phyloP scores from a whole-genome alignment of 1,140 invertebrate genomes.

The Drosophila pseudoananassae region DNA sequence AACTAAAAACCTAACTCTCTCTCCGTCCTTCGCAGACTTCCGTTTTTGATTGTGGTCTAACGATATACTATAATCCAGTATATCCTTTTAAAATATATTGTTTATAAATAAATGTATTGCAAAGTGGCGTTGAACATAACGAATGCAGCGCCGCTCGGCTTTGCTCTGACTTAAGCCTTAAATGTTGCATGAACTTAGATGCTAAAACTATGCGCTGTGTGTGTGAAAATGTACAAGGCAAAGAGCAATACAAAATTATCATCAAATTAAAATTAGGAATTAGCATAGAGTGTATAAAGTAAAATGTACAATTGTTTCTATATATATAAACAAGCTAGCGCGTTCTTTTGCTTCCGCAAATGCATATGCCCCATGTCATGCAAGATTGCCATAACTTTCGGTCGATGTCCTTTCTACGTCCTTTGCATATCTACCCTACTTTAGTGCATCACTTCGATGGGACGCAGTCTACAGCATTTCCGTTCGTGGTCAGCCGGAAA shows the following conservation, averaged over 20 bases:
- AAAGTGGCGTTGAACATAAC: constrained; percentile 64
- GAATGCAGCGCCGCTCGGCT: constrained; percentile 64
- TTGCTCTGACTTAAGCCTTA: constrained; percentile 77
- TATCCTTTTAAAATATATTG: constrained; percentile 37
- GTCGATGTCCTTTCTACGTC: constrained; percentile 23
- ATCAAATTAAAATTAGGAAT: constrained; percentile 72
- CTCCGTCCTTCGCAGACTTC: constrained; percentile 43
- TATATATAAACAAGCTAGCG: constrained; percentile 76
- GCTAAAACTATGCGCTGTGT: constrained; percentile 51
- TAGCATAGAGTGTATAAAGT: constrained; percentile 62
- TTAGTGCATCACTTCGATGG: constrained; percentile 41
- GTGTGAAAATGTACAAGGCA: constrained; percentile 78
- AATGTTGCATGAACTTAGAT: constrained; percentile 67
- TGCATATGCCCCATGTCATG: constrained; percentile 54
- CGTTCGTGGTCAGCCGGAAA: constrained; percentile 56
- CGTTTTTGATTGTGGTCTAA: constrained; percentile 68
- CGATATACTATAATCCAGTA: constrained; percentile 34
- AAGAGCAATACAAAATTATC: constrained; percentile 74
- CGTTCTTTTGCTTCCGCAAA: constrained; percentile 46
- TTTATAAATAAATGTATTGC: constrained; percentile 78
- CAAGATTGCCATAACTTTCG: constrained; percentile 75
- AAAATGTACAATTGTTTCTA: constrained; percentile 81
- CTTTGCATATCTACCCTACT: constrained; percentile 59
- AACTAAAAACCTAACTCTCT: constrained; percentile 66
- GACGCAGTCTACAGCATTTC: constrained; percentile 54